phyloP scores from a whole-genome alignment of 2,797 vertebrate species.

The Hypotaenidia philippensis region DNA sequence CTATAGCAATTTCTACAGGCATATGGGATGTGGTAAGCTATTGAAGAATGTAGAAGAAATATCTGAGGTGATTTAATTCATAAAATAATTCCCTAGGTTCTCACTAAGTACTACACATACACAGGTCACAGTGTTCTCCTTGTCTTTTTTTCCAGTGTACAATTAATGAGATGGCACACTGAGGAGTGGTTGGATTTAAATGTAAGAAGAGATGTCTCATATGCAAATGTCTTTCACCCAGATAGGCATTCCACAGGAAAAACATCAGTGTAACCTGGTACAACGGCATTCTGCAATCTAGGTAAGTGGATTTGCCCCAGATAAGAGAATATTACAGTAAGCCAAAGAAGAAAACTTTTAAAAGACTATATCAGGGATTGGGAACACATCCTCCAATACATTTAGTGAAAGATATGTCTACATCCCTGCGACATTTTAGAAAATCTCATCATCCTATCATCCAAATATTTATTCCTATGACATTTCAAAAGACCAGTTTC shows the following conservation, averaged over 20 bases:
- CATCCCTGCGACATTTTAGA: neutral
- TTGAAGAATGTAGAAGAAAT: slow-evolving; percentile 54
- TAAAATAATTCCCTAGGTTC: slow-evolving; percentile 55
- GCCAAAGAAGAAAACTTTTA: neutral
- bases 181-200: slow-evolving; percentile 22
- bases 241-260: neutral
- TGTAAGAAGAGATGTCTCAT: neutral
- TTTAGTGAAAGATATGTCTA: neutral
- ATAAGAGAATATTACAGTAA: neutral
- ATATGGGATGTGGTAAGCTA: slow-evolving; percentile 24
- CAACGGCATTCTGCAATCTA: neutral
- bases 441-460: neutral
- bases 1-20: slow-evolving; percentile 36
- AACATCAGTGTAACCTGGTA: neutral
- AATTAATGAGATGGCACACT: slow-evolving; percentile 48
- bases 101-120: slow-evolving; percentile 9
- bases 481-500: neutral
- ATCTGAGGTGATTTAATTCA: slow-evolving; percentile 53
- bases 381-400: neutral
- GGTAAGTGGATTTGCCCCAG: neutral
- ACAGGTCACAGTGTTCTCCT: slow-evolving; percentile 3
- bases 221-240: neutral
- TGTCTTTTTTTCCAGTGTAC: neutral
- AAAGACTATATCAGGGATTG: neutral
- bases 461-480: neutral